phyloP scores from a whole-genome alignment of 2,888 invertebrate species.

The Mystacides longicornis region DNA sequence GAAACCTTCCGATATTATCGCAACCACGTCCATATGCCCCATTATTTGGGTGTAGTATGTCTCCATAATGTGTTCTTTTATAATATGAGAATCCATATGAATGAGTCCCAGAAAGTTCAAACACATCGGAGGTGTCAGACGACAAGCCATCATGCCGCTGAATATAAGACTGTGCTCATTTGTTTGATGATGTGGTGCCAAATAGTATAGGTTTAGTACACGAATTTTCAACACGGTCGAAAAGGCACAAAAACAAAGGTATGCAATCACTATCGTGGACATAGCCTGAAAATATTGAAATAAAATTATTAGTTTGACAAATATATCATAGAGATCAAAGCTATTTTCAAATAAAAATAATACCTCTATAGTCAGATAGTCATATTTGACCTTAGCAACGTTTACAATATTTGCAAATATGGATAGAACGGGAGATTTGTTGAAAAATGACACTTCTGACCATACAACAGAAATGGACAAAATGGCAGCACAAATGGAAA shows the following conservation, averaged over 20 bases:
- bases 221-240: constrained; percentile 95
- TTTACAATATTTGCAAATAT: constrained; percentile 93
- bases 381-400: constrained; percentile 70
- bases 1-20: constrained; percentile 94
- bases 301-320: not conserved
- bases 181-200: constrained; percentile 96
- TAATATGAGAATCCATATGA: constrained; percentile 96
- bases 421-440: constrained; percentile 83
- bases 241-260: constrained; percentile 96
- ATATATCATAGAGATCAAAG: not conserved
- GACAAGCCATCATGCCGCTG: constrained; percentile 96
- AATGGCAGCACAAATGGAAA: constrained; percentile 64
- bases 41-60: constrained; percentile 97
- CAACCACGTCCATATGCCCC: constrained; percentile 99
- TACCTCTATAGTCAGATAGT: constrained; percentile 93
- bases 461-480: constrained; percentile 93
- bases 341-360: no score
- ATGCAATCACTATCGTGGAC: constrained; percentile 85
- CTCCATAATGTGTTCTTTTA: constrained; percentile 69
- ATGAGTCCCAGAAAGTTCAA: constrained; percentile 95
- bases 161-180: constrained; percentile 98
- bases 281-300: constrained; percentile 54
- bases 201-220: constrained; percentile 91
- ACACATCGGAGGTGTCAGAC: constrained; percentile 96
- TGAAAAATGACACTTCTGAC: constrained; percentile 99